Evolutionary conservation across 92 coral and sea anemone genomes (phyloP).

Genomic region (Heteractis magnifica): DNA sequence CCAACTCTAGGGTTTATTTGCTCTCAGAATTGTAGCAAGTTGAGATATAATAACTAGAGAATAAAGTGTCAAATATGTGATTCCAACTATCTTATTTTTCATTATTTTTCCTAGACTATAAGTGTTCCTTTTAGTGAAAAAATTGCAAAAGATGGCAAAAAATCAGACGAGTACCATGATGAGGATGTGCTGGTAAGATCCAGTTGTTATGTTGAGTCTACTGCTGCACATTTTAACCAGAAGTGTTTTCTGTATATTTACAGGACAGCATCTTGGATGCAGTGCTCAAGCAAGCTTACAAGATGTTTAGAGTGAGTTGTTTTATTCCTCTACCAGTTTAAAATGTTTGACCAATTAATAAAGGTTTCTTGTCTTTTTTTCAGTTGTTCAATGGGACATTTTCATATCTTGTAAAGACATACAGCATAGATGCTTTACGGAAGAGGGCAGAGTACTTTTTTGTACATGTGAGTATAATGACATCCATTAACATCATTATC

Average conservation of each 20-base stretch:
- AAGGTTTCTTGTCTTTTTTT: not conserved
- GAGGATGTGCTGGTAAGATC: slow-evolving; percentile 86
- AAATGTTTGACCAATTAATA: not conserved
- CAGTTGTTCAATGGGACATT: slow-evolving; percentile 95
- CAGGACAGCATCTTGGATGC: slow-evolving; percentile 93
- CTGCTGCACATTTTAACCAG: not conserved
- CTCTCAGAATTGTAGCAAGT: too few relatives aligned
- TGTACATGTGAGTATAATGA: slow-evolving; percentile 72
- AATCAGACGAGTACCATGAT: slow-evolving; percentile 84
- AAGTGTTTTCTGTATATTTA: not conserved
- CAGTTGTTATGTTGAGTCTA: not conserved
- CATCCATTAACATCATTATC: not conserved
- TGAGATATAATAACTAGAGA: too few relatives aligned
- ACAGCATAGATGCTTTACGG: slow-evolving; percentile 69
- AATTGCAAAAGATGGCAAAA: slow-evolving; percentile 79
- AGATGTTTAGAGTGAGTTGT: slow-evolving; percentile 85
- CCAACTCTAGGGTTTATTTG: too few relatives aligned
- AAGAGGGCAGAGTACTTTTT: slow-evolving; percentile 84
- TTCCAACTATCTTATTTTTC: not conserved
- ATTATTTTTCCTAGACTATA: slow-evolving; percentile 60
- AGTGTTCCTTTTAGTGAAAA: slow-evolving; percentile 98
- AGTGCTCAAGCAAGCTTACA: slow-evolving; percentile 90
- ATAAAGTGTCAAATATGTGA: too few relatives aligned
- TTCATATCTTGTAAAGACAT: slow-evolving; percentile 55
- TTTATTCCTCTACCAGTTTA: not conserved